Percentiles rank a stretch among this genome's conserved stretches.
phyloP scores from a whole-genome alignment of 1,140 invertebrate species.

The Cheumatopsyche charites region DNA sequence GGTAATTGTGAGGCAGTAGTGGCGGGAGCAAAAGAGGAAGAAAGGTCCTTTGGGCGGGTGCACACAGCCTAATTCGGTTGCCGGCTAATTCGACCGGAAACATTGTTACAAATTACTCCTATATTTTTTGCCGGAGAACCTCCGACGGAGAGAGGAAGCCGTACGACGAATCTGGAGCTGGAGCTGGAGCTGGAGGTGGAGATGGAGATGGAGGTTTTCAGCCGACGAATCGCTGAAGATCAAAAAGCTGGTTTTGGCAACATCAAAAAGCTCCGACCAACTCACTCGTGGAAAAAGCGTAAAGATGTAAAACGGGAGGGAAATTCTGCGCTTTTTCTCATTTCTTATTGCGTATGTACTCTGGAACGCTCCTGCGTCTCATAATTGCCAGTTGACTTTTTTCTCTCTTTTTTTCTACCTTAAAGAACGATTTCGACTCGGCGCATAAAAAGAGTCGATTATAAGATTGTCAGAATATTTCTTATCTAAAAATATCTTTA shows the following conservation, averaged over 20 bases:
- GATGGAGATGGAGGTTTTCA: constrained; percentile 23
- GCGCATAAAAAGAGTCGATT: no score
- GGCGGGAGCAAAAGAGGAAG: constrained; percentile 14
- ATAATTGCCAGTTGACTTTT: constrained; percentile 25
- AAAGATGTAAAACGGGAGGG: constrained; percentile 28
- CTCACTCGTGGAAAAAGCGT: constrained; percentile 35
- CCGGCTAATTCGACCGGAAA: constrained; percentile 48
- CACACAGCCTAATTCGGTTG: constrained; percentile 38
- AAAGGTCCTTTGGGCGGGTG: constrained; percentile 29
- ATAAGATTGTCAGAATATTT: no score
- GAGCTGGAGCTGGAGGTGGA: neutral
- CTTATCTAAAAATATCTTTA: no score
- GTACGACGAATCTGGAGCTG: constrained; percentile 28
- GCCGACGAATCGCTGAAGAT: constrained; percentile 21
- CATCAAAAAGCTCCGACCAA: constrained; percentile 34
- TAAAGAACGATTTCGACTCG: no score
- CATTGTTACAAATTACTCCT: constrained; percentile 47
- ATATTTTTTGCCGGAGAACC: constrained; percentile 35
- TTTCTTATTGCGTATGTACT: neutral
- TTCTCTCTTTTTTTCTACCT: no score
- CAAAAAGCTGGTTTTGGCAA: constrained; percentile 34
- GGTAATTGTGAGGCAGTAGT: constrained; percentile 4
- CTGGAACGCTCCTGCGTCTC: neutral
- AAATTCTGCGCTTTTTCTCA: constrained; percentile 35
- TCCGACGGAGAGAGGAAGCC: constrained; percentile 3